These are phyloP conservation scores for Deilephila elpenor DNA, from an alignment of 2,888 invertebrate genomes.

Conservation along the genomic window DNA sequence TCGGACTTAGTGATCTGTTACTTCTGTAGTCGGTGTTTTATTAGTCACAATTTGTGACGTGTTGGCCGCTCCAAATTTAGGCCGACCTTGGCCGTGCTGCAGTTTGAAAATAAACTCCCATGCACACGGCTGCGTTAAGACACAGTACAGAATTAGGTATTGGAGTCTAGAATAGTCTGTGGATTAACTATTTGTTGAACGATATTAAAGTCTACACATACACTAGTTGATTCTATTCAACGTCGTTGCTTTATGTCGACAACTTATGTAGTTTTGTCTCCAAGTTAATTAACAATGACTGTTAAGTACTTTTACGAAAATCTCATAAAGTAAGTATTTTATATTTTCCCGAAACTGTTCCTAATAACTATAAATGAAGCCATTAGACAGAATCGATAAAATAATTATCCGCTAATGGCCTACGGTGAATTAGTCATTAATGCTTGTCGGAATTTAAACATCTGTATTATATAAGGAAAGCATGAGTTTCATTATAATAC, in stretches of 20 bases:
- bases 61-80: conserved; percentile 39
- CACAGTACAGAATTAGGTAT: not conserved
- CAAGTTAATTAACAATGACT: too few relatives aligned
- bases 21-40: not conserved
- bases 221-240: too few relatives aligned
- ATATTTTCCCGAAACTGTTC: not conserved
- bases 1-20: not conserved
- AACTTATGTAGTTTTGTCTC: too few relatives aligned
- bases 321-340: not conserved
- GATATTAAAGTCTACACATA: too few relatives aligned
- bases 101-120: conserved; percentile 47
- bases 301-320: too few relatives aligned
- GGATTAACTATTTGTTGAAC: not conserved
- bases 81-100: conserved; percentile 51
- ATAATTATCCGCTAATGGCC: not conserved
- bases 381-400: conserved; percentile 10
- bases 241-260: too few relatives aligned
- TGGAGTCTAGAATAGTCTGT: not conserved
- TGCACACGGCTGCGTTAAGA: not conserved
- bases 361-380: not conserved
- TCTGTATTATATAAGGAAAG: not conserved
- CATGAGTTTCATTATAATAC: too few relatives aligned
- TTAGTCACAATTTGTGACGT: not conserved
- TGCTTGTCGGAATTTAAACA: not conserved
- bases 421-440: not conserved